phyloP scores from a whole-genome alignment of 2,113 vertebrate genomes.

The Ifrita kowaldi region DNA sequence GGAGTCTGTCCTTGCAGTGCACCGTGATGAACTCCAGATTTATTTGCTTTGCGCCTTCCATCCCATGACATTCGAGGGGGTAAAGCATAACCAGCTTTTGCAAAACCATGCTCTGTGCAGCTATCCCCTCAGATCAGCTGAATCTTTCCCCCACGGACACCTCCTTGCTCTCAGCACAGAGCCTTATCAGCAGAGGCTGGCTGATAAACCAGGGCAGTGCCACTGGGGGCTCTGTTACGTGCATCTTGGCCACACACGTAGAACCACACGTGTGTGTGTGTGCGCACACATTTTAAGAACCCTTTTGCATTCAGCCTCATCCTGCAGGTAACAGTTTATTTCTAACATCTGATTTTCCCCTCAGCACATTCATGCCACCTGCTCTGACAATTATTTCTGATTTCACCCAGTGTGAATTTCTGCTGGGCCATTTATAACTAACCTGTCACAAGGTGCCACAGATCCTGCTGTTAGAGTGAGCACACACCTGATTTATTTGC shows the following conservation, averaged over 20 bases:
- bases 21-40: neutral
- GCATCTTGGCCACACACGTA: neutral
- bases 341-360: neutral
- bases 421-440: neutral
- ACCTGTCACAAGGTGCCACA: neutral
- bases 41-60: neutral
- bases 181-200: neutral
- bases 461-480: neutral
- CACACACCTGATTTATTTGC: neutral
- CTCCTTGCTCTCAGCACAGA: neutral
- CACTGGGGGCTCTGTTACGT: fast-evolving
- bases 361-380: neutral
- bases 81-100: neutral
- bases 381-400: neutral
- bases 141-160: neutral
- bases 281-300: neutral
- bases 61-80: neutral
- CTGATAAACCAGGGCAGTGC: neutral
- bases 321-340: neutral
- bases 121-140: neutral
- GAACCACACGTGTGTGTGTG: fast-evolving
- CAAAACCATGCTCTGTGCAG: neutral
- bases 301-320: neutral
- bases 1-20: neutral
- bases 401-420: neutral